Percentiles rank a stretch among this genome's conserved stretches.
These are phyloP conservation scores for Elysia crispata DNA, from an alignment of 2,888 invertebrate genomes.

Conservation along the genomic window DNA sequence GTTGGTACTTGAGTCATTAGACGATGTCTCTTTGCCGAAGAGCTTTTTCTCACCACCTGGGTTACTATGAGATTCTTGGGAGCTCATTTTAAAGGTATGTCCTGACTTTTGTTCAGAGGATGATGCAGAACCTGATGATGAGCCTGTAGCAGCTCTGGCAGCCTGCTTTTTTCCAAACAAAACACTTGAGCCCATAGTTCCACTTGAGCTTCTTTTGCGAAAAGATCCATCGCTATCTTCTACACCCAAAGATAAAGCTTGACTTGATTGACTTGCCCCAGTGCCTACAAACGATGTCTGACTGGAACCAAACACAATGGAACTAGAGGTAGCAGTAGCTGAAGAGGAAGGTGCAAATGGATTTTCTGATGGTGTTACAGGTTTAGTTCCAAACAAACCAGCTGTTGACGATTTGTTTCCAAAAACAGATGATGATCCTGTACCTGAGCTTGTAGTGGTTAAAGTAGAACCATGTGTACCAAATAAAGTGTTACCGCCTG, in stretches of 20 bases:
- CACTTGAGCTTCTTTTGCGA: slow-evolving; percentile 37
- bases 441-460: no score
- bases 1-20: neutral
- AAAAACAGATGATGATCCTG: no score
- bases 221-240: neutral
- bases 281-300: neutral
- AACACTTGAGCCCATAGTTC: neutral
- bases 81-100: no score
- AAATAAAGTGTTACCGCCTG: no score
- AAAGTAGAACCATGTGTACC: no score
- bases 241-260: slow-evolving; percentile 1
- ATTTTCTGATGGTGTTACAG: neutral
- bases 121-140: no score
- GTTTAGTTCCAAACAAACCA: neutral
- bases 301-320: slow-evolving; percentile 31
- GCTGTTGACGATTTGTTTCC: neutral
- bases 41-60: neutral
- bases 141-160: neutral
- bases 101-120: no score
- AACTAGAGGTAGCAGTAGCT: neutral
- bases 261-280: neutral
- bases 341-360: neutral
- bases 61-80: no score
- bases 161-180: slow-evolving; percentile 33
- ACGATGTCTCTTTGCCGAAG: neutral